phyloP scores from a whole-genome alignment of 1,140 invertebrate species.

The Platorchestia sp. region DNA sequence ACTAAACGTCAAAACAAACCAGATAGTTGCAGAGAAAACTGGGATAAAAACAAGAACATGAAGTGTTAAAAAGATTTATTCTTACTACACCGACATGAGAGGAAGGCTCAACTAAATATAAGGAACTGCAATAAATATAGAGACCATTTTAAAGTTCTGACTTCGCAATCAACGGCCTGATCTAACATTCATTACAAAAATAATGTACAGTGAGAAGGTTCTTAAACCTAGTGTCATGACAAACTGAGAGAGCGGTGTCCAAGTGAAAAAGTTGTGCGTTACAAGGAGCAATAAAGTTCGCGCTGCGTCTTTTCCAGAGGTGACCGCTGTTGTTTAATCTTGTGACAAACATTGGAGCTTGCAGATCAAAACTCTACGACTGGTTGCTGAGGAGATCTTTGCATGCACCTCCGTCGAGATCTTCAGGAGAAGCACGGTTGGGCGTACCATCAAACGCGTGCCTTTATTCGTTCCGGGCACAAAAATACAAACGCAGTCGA shows the following conservation, averaged over 20 bases:
- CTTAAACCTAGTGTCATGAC: conserved; percentile 53
- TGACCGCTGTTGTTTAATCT: background rate
- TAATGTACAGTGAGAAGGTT: conserved; percentile 45
- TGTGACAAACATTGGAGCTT: background rate
- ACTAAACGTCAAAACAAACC: background rate
- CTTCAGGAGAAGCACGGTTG: background rate
- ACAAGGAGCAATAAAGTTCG: background rate
- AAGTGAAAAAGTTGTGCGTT: conserved; percentile 35
- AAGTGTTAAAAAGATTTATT: conserved; percentile 55
- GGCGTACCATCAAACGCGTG: background rate
- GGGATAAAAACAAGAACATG: background rate
- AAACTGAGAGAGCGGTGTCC: conserved; percentile 45
- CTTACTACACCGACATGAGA: conserved; percentile 51
- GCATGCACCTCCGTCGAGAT: background rate
- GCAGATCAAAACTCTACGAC: background rate
- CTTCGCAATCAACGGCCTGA: conserved; percentile 44
- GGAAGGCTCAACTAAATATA: conserved; percentile 41
- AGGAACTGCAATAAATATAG: conserved; percentile 47
- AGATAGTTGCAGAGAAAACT: background rate
- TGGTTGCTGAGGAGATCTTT: background rate
- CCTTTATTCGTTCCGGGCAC: background rate
- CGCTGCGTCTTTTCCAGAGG: background rate
- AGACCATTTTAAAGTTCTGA: conserved; percentile 50
- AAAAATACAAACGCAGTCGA: background rate
- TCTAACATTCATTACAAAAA: conserved; percentile 55